Evolutionary conservation across 1,140 invertebrate genomes (phyloP), one percentile per base, ranked within the genome.

Genomic region (Drosophila biarmipes): DNA sequence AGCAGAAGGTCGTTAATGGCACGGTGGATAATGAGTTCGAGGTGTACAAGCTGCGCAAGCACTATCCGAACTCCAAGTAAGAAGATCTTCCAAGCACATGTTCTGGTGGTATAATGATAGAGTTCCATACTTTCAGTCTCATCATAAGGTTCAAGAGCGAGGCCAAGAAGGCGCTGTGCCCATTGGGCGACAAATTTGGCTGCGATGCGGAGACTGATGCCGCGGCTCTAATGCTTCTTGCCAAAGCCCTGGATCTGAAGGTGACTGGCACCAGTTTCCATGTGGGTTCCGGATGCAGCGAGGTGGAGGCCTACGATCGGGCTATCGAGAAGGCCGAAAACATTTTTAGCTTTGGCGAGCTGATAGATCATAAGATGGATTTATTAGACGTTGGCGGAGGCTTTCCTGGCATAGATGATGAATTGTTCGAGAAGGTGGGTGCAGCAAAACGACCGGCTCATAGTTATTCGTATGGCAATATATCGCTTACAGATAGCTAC

Each of bases 11-110:
- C 19, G 93, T 95, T 71, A 93, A 95, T 27, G 98, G 99, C 96
- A 99, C 98, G 3, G 99, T 99, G 92, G 99, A 99, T 92, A 99
- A 97, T 87, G 97, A 98, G 92, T 95, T 95, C 54, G 99, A 99
- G 93, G 94, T 99, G 21, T 93, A 97, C 84, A 99, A 99, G 93
- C 95, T 99, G 63, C 97, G 97, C 82, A 94, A 95, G 78, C 89
- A 96, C 46, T 96, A 96, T 93, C 96, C 97, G 29, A 92, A 94
- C 49, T 97, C 98, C 12, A 96, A 95, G 96, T 97, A 92, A 93
- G 93, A 92, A 93, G 93, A 93, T 31, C 19, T 1, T 4, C 0
- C 6, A 2, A 29, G 4, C 29, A 0, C 2, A 0, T 2, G 10
- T 19, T 29, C 15, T 4, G 0, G 4, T 24, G 7, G 29, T n/a